These are phyloP conservation scores for Amphipoea lucens DNA, from an alignment of 2,888 invertebrate genomes.

Conservation along the genomic window DNA sequence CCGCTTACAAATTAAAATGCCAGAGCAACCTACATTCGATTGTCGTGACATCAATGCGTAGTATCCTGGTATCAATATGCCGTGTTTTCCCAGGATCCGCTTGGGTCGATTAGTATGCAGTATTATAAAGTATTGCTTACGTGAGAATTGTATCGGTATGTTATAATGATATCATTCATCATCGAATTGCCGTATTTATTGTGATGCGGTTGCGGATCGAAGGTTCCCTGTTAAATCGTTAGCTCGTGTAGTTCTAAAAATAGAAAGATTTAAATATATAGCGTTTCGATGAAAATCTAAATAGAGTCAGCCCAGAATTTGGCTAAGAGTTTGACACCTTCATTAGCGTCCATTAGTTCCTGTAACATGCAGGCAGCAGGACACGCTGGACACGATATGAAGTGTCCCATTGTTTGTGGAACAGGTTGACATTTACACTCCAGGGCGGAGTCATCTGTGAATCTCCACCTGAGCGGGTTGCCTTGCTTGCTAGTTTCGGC, in stretches of 20 bases:
- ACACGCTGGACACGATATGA: background rate
- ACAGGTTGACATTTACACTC: background rate
- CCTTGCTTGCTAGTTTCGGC: background rate
- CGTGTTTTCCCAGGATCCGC: constrained; percentile 64
- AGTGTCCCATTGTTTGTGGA: background rate
- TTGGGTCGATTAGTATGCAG: constrained; percentile 47
- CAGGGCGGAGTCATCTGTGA: background rate
- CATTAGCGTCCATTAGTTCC: background rate
- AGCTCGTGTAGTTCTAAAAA: background rate
- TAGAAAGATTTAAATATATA: background rate
- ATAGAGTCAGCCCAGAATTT: background rate
- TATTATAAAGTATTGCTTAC: constrained; percentile 32
- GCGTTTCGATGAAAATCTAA: background rate
- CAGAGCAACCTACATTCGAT: constrained; percentile 42
- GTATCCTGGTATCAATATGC: constrained; percentile 46
- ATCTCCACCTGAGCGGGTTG: background rate
- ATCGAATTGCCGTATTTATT: constrained; percentile 22
- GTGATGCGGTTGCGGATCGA: background rate
- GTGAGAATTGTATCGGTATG: constrained; percentile 32
- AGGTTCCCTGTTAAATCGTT: background rate
- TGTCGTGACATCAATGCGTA: constrained; percentile 51
- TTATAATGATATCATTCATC: constrained; percentile 41
- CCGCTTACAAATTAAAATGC: constrained; percentile 57
- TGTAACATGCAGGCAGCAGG: background rate
- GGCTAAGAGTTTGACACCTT: background rate